phyloP scores from a whole-genome alignment of 2,113 vertebrate species.

The Petaurus breviceps region DNA sequence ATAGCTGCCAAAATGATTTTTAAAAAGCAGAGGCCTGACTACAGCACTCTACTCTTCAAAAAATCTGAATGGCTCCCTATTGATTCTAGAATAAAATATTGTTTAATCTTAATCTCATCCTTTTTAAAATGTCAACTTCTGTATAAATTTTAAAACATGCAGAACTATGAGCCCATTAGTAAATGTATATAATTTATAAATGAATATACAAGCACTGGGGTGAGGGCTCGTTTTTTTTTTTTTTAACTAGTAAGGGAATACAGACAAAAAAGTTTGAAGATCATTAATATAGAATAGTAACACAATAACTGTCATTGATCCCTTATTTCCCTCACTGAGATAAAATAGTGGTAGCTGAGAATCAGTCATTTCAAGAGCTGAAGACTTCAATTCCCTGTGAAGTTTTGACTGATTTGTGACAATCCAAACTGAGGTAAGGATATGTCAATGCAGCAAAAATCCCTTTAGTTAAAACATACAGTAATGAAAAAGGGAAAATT shows the following conservation, averaged over 20 bases:
- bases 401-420: not conserved
- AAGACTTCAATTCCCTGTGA: not conserved
- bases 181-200: not conserved
- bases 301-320: not conserved
- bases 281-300: not conserved
- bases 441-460: not conserved
- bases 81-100: not conserved
- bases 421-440: not conserved
- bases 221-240: not conserved
- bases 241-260: not conserved
- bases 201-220: not conserved
- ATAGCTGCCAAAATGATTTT: not conserved
- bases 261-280: not conserved
- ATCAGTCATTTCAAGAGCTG: not conserved
- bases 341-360: not conserved
- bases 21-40: not conserved
- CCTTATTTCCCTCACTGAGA: not conserved
- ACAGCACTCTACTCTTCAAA: not conserved
- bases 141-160: not conserved
- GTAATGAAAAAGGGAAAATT: not conserved
- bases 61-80: not conserved
- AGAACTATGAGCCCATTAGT: not conserved
- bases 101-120: not conserved
- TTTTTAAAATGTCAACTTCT: not conserved
- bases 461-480: not conserved